phyloP scores from a whole-genome alignment of 2,888 invertebrate species.

The Drosophila peninsularis region DNA sequence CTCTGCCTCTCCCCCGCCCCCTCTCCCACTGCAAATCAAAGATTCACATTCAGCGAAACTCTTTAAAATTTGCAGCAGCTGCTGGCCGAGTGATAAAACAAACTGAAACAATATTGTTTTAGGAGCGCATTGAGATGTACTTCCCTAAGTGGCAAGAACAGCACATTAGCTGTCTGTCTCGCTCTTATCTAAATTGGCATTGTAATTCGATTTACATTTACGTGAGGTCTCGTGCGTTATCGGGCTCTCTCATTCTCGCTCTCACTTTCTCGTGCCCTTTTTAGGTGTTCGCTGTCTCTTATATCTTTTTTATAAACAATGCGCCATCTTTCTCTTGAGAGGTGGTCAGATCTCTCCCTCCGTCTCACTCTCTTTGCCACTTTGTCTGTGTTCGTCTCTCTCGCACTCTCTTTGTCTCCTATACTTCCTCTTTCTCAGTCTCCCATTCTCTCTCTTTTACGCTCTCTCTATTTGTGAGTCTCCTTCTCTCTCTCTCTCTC shows the following conservation, averaged over 20 bases:
- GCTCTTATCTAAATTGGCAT: no score
- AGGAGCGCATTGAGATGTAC: neutral
- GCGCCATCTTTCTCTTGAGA: no score
- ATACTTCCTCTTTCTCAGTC: neutral
- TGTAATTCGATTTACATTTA: no score
- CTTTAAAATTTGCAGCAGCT: neutral
- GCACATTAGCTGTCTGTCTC: no score
- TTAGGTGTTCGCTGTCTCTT: no score
- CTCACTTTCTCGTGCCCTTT: no score
- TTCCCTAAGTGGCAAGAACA: no score
- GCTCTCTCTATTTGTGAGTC: neutral
- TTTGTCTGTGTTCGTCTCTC: no score
- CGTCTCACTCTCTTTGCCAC: neutral
- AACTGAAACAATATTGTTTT: neutral
- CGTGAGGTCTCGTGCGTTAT: no score
- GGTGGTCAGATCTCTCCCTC: no score
- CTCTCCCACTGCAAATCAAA: conserved; percentile 29
- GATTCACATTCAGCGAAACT: conserved; percentile 23
- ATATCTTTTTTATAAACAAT: no score
- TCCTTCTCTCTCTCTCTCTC: neutral
- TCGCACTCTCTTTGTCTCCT: neutral
- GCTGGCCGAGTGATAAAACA: neutral
- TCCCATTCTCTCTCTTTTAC: neutral
- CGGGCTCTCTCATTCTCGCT: neutral
- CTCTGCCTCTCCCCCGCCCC: neutral